A percentile compares a stretch with the other conserved stretches of the same genome.
Evolutionary conservation across 2,797 vertebrate species (phyloP).

Genomic region (Discoglossus pictus): DNA sequence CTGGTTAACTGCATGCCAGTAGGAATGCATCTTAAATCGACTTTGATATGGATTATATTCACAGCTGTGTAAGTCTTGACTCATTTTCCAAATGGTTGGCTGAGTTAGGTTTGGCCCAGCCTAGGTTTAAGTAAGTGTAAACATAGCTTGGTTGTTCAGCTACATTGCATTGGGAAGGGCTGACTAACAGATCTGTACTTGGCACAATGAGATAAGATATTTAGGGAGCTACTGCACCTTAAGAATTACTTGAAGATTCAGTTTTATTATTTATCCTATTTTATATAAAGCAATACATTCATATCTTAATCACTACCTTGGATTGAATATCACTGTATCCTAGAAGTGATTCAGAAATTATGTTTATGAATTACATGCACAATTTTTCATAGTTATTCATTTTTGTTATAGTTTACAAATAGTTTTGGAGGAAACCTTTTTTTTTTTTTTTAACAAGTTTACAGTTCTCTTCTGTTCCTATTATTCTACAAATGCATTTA

Average conservation of each 20-base stretch:
- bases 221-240: background rate
- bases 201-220: background rate
- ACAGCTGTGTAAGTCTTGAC: conserved; percentile 37
- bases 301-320: too few relatives aligned
- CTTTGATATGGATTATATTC: conserved; percentile 29
- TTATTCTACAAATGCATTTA: too few relatives aligned
- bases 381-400: too few relatives aligned
- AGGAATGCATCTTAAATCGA: conserved; percentile 9
- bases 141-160: conserved; percentile 40
- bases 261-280: background rate
- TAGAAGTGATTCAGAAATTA: too few relatives aligned
- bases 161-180: conserved; percentile 27
- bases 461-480: too few relatives aligned
- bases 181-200: conserved; percentile 18
- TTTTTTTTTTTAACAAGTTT: too few relatives aligned
- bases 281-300: background rate
- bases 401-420: too few relatives aligned
- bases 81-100: conserved; percentile 46
- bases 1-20: too few relatives aligned
- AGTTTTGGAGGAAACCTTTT: too few relatives aligned
- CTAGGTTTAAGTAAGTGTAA: conserved; percentile 37
- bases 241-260: background rate
- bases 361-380: too few relatives aligned
- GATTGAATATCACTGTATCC: too few relatives aligned
- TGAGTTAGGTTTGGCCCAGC: conserved; percentile 38